These are phyloP conservation scores for Ibidorhyncha struthersii DNA, from an alignment of 2,113 vertebrate genomes.

Conservation along the genomic window DNA sequence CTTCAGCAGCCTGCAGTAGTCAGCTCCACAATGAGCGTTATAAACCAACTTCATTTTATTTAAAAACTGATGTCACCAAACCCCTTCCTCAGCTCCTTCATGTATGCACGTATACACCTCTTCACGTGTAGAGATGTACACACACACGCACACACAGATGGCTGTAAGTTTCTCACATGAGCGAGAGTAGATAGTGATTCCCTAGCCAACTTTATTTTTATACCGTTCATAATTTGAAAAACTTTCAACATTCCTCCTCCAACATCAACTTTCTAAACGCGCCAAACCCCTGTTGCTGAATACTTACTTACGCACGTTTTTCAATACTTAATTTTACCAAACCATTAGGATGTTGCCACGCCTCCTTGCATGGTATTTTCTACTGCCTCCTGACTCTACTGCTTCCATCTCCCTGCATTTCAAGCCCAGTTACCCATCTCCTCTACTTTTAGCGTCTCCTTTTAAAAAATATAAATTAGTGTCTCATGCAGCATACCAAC, in stretches of 20 bases:
- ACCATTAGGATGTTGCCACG: not conserved
- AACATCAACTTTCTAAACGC: not conserved
- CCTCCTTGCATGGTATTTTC: not conserved
- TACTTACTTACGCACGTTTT: accelerated
- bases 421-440: not conserved
- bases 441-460: not conserved
- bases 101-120: accelerated
- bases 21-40: not conserved
- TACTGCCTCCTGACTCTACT: not conserved
- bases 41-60: too few species aligned
- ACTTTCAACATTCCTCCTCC: not conserved
- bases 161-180: too few species aligned
- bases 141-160: not conserved
- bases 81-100: not conserved
- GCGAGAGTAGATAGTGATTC: not conserved
- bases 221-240: not conserved
- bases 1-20: not conserved
- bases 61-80: not conserved
- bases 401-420: not conserved
- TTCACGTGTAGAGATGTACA: not conserved
- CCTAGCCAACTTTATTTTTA: not conserved
- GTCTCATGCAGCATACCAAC: not conserved
- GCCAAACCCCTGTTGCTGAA: not conserved
- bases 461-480: not conserved
- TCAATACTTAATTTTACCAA: not conserved